These are phyloP conservation scores for Apis dorsata DNA, from an alignment of 1,140 invertebrate genomes.

Conservation along the genomic window DNA sequence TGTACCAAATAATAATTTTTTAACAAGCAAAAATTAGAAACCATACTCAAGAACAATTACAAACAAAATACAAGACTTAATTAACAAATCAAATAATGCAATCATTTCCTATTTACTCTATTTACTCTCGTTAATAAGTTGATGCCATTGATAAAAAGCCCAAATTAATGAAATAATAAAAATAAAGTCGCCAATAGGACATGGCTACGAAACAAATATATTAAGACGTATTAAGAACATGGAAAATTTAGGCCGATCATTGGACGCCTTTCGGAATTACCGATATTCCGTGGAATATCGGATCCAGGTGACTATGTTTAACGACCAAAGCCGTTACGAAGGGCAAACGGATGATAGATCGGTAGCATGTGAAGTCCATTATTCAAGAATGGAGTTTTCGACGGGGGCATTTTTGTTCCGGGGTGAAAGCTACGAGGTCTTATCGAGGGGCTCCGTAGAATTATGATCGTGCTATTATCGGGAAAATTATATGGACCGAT, in stretches of 20 bases:
- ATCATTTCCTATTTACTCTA: too few species aligned
- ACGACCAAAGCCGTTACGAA: constrained; percentile 23
- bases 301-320: constrained; percentile 52
- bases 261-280: constrained; percentile 26
- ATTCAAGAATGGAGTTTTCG: constrained; percentile 53
- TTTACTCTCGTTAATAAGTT: too few species aligned
- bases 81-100: too few species aligned
- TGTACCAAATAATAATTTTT: too few species aligned
- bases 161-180: too few species aligned
- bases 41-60: too few species aligned
- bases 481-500: constrained; percentile 43
- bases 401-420: constrained; percentile 45
- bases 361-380: constrained; percentile 59
- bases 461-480: constrained; percentile 42
- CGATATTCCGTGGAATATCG: constrained; percentile 57
- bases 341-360: constrained; percentile 39
- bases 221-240: background rate
- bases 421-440: constrained; percentile 25
- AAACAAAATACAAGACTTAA: too few species aligned
- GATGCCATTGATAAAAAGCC: too few species aligned
- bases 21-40: too few species aligned
- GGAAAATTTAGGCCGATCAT: constrained; percentile 15
- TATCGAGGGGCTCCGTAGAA: constrained; percentile 35
- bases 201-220: background rate
- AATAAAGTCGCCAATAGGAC: too few species aligned